Percentiles rank a stretch among this genome's conserved stretches.
phyloP scores from a whole-genome alignment of 2,797 vertebrate genomes.

The Saxicola maurus region DNA sequence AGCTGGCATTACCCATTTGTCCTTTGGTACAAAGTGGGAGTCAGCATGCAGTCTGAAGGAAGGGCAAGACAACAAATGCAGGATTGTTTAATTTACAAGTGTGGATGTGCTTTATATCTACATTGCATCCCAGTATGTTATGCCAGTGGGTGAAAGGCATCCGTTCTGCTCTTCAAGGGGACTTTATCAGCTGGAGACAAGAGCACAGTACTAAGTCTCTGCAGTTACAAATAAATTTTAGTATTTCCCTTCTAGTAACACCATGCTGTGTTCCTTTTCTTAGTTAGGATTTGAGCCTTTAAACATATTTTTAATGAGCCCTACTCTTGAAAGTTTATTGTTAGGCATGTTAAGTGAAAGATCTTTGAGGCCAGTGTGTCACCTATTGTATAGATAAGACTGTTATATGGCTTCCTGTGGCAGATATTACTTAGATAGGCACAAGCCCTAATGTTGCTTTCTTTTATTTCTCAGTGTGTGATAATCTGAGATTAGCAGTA shows the following conservation, averaged over 20 bases:
- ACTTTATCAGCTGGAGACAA: background rate
- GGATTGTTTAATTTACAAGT: background rate
- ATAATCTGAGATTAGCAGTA: background rate
- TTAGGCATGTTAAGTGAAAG: background rate
- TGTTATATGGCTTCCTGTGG: background rate
- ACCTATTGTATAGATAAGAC: background rate
- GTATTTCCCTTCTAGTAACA: background rate
- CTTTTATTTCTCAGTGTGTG: background rate
- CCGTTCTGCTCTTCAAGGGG: background rate
- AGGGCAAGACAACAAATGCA: background rate
- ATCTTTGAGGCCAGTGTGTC: background rate
- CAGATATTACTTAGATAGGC: background rate
- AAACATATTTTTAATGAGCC: background rate
- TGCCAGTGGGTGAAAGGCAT: background rate
- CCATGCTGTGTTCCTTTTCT: background rate
- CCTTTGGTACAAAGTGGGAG: background rate
- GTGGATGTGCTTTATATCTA: background rate
- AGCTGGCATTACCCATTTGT: background rate
- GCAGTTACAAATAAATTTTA: background rate
- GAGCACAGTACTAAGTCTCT: background rate
- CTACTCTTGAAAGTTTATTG: background rate
- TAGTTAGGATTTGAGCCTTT: background rate
- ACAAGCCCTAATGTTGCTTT: background rate
- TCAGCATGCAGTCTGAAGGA: rapidly evolving
- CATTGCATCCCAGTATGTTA: background rate